Evolutionary conservation across 2,888 invertebrate genomes (phyloP).

Genomic region (Philhelius pedissequus): DNA sequence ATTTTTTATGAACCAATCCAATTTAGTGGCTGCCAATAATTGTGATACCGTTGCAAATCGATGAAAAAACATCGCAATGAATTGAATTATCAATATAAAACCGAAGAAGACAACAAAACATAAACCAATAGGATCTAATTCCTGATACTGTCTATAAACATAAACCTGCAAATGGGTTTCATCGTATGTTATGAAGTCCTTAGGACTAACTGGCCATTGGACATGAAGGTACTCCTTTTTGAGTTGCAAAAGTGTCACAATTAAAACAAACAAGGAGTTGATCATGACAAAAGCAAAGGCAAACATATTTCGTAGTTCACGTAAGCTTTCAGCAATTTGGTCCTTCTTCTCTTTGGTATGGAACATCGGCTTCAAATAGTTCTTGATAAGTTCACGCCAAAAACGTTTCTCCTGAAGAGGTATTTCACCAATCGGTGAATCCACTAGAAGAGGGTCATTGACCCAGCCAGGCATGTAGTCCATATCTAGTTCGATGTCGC

Average conservation of each 20-base stretch:
- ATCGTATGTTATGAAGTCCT: conserved; percentile 80
- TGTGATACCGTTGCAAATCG: conserved; percentile 87
- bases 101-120: conserved; percentile 87
- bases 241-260: conserved; percentile 86
- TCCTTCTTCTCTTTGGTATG: conserved; percentile 83
- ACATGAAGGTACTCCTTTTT: conserved; percentile 85
- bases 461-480: conserved; percentile 82
- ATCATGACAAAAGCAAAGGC: conserved; percentile 87
- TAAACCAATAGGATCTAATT: conserved; percentile 87
- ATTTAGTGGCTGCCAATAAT: conserved; percentile 85
- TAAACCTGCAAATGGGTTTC: conserved; percentile 79
- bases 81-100: conserved; percentile 85
- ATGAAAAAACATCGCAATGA: conserved; percentile 87
- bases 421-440: conserved; percentile 84
- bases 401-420: conserved; percentile 85
- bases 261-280: conserved; percentile 87
- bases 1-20: conserved; percentile 79
- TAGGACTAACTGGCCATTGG: conserved; percentile 84
- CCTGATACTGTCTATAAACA: conserved; percentile 81
- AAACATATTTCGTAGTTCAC: conserved; percentile 82
- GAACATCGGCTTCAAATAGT: conserved; percentile 87
- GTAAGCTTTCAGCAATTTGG: conserved; percentile 75
- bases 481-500: conserved; percentile 53
- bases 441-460: conserved; percentile 83
- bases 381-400: conserved; percentile 87